A percentile compares a stretch with the other conserved stretches of the same genome.
These are phyloP conservation scores for Embiotoca jacksoni DNA, from an alignment of 2,113 vertebrate genomes.

Conservation along the genomic window DNA sequence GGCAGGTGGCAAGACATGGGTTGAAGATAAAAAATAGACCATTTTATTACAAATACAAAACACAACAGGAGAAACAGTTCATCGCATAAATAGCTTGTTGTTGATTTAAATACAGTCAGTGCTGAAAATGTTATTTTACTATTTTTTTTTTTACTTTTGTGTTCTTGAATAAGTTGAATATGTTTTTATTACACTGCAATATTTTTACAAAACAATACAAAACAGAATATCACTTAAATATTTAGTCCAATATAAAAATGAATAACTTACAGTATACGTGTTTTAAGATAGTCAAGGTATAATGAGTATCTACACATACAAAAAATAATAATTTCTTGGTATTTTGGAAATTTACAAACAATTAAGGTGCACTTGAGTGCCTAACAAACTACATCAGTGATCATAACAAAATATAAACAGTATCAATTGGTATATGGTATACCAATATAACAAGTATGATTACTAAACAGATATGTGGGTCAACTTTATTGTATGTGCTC, in stretches of 20 bases:
- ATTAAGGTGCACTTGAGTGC: conserved; percentile 82
- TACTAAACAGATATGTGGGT: conserved; percentile 50
- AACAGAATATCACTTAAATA: conserved; percentile 72
- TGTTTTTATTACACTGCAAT: conserved; percentile 24
- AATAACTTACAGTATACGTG: conserved; percentile 79
- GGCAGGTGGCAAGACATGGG: background rate
- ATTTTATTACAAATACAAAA: conserved; percentile 82
- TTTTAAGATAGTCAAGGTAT: conserved; percentile 64
- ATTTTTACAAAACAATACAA: conserved; percentile 68
- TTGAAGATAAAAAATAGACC: conserved; percentile 39
- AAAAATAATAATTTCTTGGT: conserved; percentile 53
- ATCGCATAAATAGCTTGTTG: conserved; percentile 72
- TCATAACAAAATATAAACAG: conserved; percentile 55
- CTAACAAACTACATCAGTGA: conserved; percentile 58
- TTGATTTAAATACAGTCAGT: conserved; percentile 79
- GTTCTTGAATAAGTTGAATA: conserved; percentile 23
- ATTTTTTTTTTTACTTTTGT: conserved; percentile 28
- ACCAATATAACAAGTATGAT: conserved; percentile 51
- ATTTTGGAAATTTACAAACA: conserved; percentile 73
- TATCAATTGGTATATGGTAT: conserved; percentile 45
- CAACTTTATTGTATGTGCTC: conserved; percentile 40
- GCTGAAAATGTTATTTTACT: conserved; percentile 65
- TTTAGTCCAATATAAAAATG: conserved; percentile 74
- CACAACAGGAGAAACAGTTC: conserved; percentile 64
- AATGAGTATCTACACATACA: conserved; percentile 74